These are phyloP conservation scores for Gallinago paraguaiae DNA, from an alignment of 2,113 vertebrate genomes.

Conservation along the genomic window DNA sequence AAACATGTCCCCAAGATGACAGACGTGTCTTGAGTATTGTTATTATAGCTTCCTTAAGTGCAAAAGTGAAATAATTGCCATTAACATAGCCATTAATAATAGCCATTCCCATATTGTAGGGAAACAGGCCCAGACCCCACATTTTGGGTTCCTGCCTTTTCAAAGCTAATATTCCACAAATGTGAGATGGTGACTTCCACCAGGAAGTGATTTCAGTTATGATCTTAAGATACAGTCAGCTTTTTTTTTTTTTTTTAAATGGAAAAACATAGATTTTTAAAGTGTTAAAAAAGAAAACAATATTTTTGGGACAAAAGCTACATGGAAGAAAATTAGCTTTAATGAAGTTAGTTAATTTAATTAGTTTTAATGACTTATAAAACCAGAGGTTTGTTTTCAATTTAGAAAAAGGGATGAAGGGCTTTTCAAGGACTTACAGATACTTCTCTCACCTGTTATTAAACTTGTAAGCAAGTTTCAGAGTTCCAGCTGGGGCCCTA, in stretches of 20 bases:
- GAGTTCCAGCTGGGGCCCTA: background rate
- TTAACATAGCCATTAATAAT: background rate
- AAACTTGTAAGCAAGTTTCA: background rate
- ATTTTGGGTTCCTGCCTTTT: background rate
- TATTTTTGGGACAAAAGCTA: background rate
- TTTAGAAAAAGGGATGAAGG: background rate
- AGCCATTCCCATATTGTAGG: no score
- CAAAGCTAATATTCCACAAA: background rate
- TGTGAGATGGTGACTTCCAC: background rate
- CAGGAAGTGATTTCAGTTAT: background rate
- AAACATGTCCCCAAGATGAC: background rate
- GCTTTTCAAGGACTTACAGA: background rate
- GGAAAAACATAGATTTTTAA: background rate
- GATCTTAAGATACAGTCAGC: background rate
- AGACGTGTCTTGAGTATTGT: background rate
- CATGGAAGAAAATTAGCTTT: background rate
- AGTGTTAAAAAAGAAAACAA: background rate
- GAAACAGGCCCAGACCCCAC: background rate
- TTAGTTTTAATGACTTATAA: background rate
- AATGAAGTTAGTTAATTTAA: background rate
- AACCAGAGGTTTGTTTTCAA: background rate
- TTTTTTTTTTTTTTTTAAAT: background rate
- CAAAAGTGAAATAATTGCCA: background rate
- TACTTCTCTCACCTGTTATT: background rate
- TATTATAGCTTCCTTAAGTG: background rate